These are phyloP conservation scores for Moxostoma hubbsi DNA, from an alignment of 2,797 vertebrate genomes.

Conservation along the genomic window DNA sequence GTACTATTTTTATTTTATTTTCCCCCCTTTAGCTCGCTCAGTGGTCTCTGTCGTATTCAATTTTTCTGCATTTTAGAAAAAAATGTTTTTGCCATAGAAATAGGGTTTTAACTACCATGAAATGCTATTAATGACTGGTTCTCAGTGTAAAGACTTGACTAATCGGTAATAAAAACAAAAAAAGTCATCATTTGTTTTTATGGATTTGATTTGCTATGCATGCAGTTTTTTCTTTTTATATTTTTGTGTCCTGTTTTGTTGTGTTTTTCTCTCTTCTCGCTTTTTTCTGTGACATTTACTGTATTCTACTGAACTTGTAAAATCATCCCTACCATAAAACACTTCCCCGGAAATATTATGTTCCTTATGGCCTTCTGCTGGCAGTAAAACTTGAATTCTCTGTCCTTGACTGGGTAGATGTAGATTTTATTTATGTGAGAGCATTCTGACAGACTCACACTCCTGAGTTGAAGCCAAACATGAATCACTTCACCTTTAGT, in stretches of 20 bases:
- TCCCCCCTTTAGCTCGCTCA: no score
- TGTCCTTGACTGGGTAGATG: not conserved
- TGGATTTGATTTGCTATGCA: no score
- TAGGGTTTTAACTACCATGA: no score
- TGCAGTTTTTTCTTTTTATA: not conserved
- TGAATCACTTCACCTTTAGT: slow-evolving; percentile 10
- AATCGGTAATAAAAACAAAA: no score
- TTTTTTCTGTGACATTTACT: not conserved
- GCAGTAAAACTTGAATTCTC: slow-evolving; percentile 7
- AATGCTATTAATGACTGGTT: no score
- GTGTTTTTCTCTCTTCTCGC: not conserved
- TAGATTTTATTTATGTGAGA: slow-evolving; percentile 14
- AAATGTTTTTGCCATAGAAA: no score
- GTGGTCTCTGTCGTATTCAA: no score
- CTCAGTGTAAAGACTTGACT: no score
- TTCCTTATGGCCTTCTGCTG: slow-evolving; percentile 28
- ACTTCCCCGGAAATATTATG: slow-evolving; percentile 9
- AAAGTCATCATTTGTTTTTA: no score
- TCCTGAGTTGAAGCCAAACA: slow-evolving; percentile 1
- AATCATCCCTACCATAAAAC: slow-evolving; percentile 26
- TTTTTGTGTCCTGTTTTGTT: not conserved
- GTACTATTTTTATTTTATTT: no score
- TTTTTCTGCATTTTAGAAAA: no score
- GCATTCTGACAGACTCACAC: not conserved
- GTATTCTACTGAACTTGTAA: slow-evolving; percentile 25